phyloP scores from a whole-genome alignment of 2,888 invertebrate species.

The Melipona beecheii region DNA sequence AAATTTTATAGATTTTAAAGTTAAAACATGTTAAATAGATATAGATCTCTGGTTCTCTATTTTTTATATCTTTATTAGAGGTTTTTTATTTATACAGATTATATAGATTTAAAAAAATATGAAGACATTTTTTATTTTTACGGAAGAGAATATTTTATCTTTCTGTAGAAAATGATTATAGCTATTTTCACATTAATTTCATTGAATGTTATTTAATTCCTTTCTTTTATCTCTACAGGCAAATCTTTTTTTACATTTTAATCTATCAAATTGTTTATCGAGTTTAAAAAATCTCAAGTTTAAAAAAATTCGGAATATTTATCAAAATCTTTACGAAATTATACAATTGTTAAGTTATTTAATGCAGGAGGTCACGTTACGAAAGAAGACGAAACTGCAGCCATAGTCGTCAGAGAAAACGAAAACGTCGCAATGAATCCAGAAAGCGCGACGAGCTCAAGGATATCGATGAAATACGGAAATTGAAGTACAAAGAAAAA shows the following conservation, averaged over 20 bases:
- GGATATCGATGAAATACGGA: constrained; percentile 12
- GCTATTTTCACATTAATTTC: neutral
- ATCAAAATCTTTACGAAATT: neutral
- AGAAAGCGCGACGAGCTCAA: neutral
- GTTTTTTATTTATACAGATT: too few species aligned
- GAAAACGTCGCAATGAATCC: constrained; percentile 21
- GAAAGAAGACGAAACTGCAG: constrained; percentile 3
- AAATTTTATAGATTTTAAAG: neutral
- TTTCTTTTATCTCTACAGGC: neutral
- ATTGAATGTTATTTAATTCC: neutral
- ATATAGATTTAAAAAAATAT: too few species aligned
- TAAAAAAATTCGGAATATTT: neutral
- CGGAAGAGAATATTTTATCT: neutral
- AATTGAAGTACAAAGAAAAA: constrained; percentile 38
- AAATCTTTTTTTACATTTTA: neutral
- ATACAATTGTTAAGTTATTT: neutral
- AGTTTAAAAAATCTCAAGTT: neutral
- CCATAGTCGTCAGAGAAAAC: neutral
- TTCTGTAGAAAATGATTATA: neutral
- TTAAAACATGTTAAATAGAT: too few species aligned
- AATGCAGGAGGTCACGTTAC: neutral
- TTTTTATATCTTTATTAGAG: too few species aligned
- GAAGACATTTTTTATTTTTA: neutral
- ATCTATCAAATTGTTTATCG: neutral
- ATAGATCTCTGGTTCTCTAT: too few species aligned